Evolutionary conservation across 2,888 invertebrate genomes (phyloP).

Genomic region (Bhutanitis thaidina): DNA sequence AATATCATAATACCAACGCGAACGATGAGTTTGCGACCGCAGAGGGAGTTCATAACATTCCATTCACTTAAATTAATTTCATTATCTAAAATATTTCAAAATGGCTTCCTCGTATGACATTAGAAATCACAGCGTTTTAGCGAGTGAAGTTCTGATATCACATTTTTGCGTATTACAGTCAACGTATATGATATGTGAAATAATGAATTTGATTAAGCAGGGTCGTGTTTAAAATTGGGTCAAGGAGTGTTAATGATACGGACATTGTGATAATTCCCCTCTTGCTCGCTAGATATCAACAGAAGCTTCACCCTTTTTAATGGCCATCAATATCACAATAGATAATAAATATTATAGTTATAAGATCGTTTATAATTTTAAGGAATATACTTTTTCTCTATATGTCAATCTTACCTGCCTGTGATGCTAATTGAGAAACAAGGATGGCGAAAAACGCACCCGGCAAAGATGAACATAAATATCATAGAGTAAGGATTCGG

Average conservation of each 20-base stretch:
- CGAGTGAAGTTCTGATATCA: background rate
- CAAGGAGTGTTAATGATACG: background rate
- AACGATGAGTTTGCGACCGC: constrained; percentile 24
- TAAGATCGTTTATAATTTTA: no score
- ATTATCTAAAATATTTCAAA: constrained; percentile 5
- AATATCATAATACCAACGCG: constrained; percentile 33
- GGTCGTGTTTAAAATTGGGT: background rate
- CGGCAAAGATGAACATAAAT: no score
- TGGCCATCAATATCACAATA: no score
- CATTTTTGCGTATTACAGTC: background rate
- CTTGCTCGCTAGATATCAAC: background rate
- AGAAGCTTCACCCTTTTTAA: background rate
- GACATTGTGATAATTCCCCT: background rate
- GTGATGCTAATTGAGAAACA: no score
- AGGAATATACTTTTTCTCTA: no score
- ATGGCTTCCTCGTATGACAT: background rate
- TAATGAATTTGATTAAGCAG: background rate
- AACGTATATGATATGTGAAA: no score
- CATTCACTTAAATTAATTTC: constrained; percentile 17
- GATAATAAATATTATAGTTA: no score
- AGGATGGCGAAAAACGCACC: no score
- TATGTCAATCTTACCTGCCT: no score
- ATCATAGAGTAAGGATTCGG: no score
- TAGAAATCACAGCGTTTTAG: background rate
- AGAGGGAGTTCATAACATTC: constrained; percentile 26